Conservation (phyloP, 2,113 vertebrate genomes). For the Dendropsophus ebraccatus region DNA sequence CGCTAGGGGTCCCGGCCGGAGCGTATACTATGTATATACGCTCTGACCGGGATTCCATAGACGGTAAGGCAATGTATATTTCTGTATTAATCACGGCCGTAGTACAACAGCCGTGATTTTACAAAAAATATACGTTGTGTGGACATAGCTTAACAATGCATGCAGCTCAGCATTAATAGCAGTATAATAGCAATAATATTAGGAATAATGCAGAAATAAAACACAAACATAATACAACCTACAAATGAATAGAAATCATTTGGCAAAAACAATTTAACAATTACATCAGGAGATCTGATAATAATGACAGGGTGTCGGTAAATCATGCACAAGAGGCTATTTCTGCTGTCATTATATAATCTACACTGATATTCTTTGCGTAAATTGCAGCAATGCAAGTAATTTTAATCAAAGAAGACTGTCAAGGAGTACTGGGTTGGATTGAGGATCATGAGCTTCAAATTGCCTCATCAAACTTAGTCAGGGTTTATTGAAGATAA, state of each 20-base stretch:
- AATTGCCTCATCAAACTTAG: slow-evolving; percentile 62
- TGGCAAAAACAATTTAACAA: slow-evolving; percentile 45
- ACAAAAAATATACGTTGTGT: too few species aligned
- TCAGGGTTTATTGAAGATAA: slow-evolving; percentile 62
- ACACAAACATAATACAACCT: slow-evolving; percentile 14
- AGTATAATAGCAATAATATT: too few species aligned
- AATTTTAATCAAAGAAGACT: slow-evolving; percentile 67
- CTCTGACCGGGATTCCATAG: too few species aligned
- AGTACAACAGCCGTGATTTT: too few species aligned
- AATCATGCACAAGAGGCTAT: slow-evolving; percentile 58
- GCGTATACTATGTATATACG: too few species aligned
- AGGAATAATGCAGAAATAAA: background rate
- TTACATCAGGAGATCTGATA: slow-evolving; percentile 59
- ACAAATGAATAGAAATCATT: slow-evolving; percentile 45
- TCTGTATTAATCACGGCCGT: too few species aligned
- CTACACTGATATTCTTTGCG: slow-evolving; percentile 58
- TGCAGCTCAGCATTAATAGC: too few species aligned
- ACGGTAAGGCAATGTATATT: too few species aligned
- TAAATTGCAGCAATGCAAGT: slow-evolving; percentile 65
- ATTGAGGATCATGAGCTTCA: slow-evolving; percentile 61
- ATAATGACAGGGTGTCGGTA: slow-evolving; percentile 63
- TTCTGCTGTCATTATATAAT: slow-evolving; percentile 59
- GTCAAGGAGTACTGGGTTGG: slow-evolving; percentile 58
- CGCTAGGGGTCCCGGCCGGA: too few species aligned
- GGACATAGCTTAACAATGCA: too few species aligned